phyloP scores from a whole-genome alignment of 2,888 invertebrate species.

The Drosophila quasianomalipes region DNA sequence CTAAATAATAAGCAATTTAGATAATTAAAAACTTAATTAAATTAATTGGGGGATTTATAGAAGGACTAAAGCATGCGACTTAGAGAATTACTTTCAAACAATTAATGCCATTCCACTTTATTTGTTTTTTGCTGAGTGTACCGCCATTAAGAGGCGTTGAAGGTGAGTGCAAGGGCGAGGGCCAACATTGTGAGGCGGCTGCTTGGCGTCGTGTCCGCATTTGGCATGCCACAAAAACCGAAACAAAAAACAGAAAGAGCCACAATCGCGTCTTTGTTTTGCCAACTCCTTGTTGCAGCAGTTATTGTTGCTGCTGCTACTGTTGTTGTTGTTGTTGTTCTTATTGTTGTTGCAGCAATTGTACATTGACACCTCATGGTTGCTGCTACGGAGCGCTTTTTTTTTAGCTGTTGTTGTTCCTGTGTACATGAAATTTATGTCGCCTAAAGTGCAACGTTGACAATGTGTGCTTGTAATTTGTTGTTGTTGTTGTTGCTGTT shows the following conservation, averaged over 20 bases:
- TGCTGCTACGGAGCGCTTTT: constrained; percentile 40
- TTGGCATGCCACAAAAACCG: constrained; percentile 66
- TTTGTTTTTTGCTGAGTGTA: not conserved
- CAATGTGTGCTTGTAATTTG: constrained; percentile 82
- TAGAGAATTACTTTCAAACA: not conserved
- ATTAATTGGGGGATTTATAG: not conserved
- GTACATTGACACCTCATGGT: constrained; percentile 79
- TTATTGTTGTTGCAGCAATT: constrained; percentile 73
- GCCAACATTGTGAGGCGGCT: constrained; percentile 33
- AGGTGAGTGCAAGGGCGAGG: constrained; percentile 16
- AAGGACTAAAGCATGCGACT: not conserved
- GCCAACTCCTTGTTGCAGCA: constrained; percentile 43
- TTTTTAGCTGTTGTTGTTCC: constrained; percentile 26
- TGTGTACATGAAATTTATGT: constrained; percentile 77
- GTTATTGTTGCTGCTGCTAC: constrained; percentile 33
- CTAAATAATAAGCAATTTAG: not conserved
- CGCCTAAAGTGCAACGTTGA: constrained; percentile 80
- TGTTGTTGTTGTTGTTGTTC: constrained; percentile 30
- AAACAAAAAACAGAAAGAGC: constrained; percentile 47
- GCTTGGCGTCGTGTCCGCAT: constrained; percentile 69
- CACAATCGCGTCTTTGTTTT: constrained; percentile 73
- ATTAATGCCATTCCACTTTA: not conserved
- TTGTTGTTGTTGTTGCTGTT: constrained; percentile 58
- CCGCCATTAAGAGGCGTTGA: not conserved
- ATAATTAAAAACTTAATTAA: not conserved